Base-by-base conservation (phyloP, 37 sponge, comb jelly and placozoan genomes). In the Dysidea cf. avara region DNA sequence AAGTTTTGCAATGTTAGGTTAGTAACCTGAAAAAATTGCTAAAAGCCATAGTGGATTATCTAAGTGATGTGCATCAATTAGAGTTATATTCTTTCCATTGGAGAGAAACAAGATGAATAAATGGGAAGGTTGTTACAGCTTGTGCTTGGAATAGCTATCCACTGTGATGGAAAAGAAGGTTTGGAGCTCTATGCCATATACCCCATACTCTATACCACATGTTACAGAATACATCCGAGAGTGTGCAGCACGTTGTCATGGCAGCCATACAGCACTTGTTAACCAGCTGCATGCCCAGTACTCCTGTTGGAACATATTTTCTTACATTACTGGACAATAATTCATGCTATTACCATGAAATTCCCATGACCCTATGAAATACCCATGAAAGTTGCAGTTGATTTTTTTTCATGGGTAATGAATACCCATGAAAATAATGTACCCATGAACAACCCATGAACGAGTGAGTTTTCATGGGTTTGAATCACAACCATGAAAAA, bases 111-210 rank as follows among this genome's bases (percentile, higher is more conserved):
- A 38, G 0, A 74, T 5, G 54, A 35, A 25, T 72, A 92, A 13
- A 63, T 79, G 48, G 84, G 79, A 12, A 57, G 83, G 18, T 60
- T 92, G 29, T 21, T 92, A 0, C 92, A 92, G 56, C 63, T 92
- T 16, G 67, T 87, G 12, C 74, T 92, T 1, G 92, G 92, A 0
- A 69, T 84, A 34, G 92, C 92, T 37, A 77, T 92, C 38, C 80
- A 87, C 75, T 87, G 92, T 55, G 92, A 92, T 7, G 46, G 75
- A 49, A 92, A 92, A 48, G 80, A 92, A 67, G 77, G 92, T 92
- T 7, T 25, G 4, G 2, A 3, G 3, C 4, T 11, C 64, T 34
- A 18, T 12, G 13, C 14, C 12, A 59, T 18, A 59, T 4, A 29
- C 4, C 25, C 26, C 16, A 21, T 50, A n/a, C 28, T 20, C 30